These are phyloP conservation scores for Coleophora deauratella DNA, from an alignment of 2,888 invertebrate genomes.

Conservation along the genomic window DNA sequence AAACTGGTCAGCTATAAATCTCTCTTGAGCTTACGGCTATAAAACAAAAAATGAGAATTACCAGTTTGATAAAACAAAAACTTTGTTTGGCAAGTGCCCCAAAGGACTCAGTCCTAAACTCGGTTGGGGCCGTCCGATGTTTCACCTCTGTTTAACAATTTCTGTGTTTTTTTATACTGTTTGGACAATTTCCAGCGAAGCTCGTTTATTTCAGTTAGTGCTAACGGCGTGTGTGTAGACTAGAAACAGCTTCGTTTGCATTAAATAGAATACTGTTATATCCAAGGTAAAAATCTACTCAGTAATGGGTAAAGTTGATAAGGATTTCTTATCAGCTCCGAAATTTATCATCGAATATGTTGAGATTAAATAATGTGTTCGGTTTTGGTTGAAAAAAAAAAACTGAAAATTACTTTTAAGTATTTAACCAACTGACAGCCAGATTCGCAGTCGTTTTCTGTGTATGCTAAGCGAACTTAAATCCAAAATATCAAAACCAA, in stretches of 20 bases:
- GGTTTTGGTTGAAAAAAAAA: too few species aligned
- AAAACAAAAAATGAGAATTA: constrained; percentile 68
- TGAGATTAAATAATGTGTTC: too few species aligned
- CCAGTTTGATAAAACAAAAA: constrained; percentile 68
- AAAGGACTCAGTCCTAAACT: constrained; percentile 37
- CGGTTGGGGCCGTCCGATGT: constrained; percentile 25
- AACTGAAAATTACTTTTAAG: too few species aligned
- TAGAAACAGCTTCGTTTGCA: background rate
- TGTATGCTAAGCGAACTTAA: too few species aligned
- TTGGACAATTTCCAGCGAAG: constrained; percentile 23
- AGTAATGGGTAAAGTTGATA: too few species aligned
- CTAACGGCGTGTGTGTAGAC: background rate
- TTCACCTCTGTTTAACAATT: constrained; percentile 39
- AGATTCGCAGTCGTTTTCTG: too few species aligned
- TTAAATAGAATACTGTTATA: background rate
- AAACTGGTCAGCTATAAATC: constrained; percentile 66
- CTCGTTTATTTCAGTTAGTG: constrained; percentile 14
- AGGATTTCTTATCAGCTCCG: too few species aligned
- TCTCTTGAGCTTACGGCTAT: constrained; percentile 58
- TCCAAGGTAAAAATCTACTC: too few species aligned
- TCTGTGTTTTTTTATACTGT: constrained; percentile 26
- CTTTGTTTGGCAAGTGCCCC: constrained; percentile 60
- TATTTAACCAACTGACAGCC: too few species aligned
- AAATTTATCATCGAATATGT: too few species aligned
- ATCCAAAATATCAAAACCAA: too few species aligned